Base-by-base conservation (phyloP, 2,797 vertebrate species). In the Tolypeutes matacus region DNA sequence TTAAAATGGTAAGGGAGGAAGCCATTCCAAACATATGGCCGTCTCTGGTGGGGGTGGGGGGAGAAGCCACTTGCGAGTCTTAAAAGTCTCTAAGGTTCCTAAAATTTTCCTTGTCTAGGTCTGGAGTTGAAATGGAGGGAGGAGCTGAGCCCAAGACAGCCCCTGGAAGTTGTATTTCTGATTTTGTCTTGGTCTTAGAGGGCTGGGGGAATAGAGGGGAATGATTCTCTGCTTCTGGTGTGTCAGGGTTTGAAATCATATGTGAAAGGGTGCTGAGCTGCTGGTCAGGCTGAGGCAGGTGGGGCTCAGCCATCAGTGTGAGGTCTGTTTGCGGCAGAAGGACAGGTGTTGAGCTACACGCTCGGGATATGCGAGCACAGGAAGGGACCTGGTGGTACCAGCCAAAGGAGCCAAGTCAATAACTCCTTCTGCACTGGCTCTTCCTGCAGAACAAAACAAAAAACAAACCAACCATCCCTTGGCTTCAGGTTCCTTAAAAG, bases 401-500 rank as follows among this genome's bases (percentile, higher is more conserved):
- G 90, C 69, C 95, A 94, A 89, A 95, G 83, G n/a, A 96, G 67
- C 34, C 7, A 95, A 96, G 95, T 96, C 97, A 97, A 85, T 95
- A 86, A 93, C 93, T 95, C 91, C 91, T 95, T 97, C 95, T 94
- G 86, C 94, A 69, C 39, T 1, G 11, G 65, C 77, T 95, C 94
- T 96, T 97, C 93, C 85, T 96, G 95, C 89, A 97, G 96, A 96
- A 84, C 65, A 10, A 93, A 94, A 97, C 87, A 53, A 17, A 77
- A 72, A 42, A 56, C 18, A 46, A 93, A 92, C 86, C 95, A 97
- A 93, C 65, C 89, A 90, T 93, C 77, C 53, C 56, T 90, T 96
- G 92, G 95, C 91, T 94, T 95, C 73, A 70, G 83, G 89, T 97
- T 95, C 95, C 95, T 97, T 69, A 95, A 97, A 96, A 97, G 91